Evolutionary conservation across 35 echinoderm and acorn worm genomes (phyloP).

Genomic region (Hemicentrotus pulcherrimus): DNA sequence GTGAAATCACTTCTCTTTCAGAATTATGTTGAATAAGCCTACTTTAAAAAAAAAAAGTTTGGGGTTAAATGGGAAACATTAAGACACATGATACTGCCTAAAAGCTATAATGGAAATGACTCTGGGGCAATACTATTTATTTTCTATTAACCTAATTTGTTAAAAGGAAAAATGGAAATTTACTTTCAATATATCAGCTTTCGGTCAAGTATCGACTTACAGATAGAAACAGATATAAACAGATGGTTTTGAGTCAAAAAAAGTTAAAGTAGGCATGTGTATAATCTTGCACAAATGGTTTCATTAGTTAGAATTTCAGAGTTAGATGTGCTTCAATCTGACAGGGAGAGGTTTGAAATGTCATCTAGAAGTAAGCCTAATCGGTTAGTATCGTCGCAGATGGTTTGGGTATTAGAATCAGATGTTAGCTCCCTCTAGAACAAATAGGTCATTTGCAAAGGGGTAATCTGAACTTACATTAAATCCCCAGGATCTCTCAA

Average conservation of each 20-base stretch:
- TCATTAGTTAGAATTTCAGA: neutral
- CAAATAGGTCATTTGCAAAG: neutral
- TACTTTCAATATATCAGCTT: neutral
- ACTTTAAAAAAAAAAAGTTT: neutral
- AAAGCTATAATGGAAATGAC: neutral
- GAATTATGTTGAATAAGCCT: neutral
- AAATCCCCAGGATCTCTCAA: no score
- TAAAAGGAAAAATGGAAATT: neutral
- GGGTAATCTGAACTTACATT: neutral
- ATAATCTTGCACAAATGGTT: neutral
- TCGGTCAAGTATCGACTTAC: neutral
- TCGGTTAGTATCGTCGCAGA: neutral
- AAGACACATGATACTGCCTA: neutral
- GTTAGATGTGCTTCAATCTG: neutral
- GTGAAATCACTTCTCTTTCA: neutral
- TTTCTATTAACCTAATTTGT: neutral
- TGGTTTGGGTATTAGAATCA: neutral
- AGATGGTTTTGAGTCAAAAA: neutral
- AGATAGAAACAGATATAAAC: neutral
- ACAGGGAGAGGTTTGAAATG: neutral
- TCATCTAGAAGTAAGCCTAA: neutral
- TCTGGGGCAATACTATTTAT: neutral
- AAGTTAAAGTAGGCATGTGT: neutral
- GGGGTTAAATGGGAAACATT: neutral
- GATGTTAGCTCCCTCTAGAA: neutral